A percentile compares a stretch with the other conserved stretches of the same genome.
These are phyloP conservation scores for Hypomecis punctinalis DNA, from an alignment of 2,888 invertebrate genomes.

Conservation along the genomic window DNA sequence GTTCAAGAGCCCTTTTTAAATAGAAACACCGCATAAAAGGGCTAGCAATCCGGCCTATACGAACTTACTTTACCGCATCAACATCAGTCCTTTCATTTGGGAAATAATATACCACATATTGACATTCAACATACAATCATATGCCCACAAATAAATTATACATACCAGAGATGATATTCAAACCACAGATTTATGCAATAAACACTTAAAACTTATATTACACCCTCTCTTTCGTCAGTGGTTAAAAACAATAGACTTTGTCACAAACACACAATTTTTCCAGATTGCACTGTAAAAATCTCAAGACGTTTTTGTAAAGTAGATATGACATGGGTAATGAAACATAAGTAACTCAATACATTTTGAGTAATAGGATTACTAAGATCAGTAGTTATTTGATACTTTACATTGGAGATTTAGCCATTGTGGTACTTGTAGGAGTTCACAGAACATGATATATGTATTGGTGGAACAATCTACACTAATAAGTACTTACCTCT, in stretches of 20 bases:
- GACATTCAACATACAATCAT: no score
- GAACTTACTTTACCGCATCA: no score
- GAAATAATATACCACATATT: no score
- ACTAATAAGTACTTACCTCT: background rate
- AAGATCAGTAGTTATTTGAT: slow-evolving; percentile 50
- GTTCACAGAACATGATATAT: slow-evolving; percentile 39
- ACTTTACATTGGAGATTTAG: slow-evolving; percentile 39
- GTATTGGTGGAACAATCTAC: background rate
- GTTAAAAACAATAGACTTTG: background rate
- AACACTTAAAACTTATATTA: no score
- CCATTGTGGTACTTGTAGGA: slow-evolving; percentile 40
- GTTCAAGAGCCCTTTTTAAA: no score
- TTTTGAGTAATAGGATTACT: slow-evolving; percentile 47
- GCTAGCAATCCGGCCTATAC: no score
- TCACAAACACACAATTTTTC: background rate
- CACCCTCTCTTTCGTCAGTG: background rate
- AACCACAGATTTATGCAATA: no score
- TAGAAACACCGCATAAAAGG: no score
- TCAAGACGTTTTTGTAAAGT: slow-evolving; percentile 4
- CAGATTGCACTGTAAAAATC: background rate
- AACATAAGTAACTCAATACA: slow-evolving; percentile 28
- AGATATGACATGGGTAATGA: background rate
- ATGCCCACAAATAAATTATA: no score
- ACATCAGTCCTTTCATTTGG: no score
- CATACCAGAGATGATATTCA: no score